These are phyloP conservation scores for Hyppa rectilinea DNA, from an alignment of 2,888 invertebrate genomes.

Conservation along the genomic window DNA sequence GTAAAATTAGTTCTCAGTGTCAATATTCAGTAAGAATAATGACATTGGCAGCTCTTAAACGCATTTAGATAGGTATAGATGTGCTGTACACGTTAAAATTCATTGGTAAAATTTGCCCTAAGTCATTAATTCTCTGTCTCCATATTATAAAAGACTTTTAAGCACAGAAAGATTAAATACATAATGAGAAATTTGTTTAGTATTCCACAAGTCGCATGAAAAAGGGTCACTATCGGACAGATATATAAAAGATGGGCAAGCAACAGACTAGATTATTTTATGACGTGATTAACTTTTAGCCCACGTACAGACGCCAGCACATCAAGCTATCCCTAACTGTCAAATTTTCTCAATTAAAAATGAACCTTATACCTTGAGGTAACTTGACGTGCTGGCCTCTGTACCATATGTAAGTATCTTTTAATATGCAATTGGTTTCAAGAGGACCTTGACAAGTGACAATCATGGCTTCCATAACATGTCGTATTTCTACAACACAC, in stretches of 20 bases:
- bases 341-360: too few relatives aligned
- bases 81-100: neutral
- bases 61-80: neutral
- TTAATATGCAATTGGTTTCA: neutral
- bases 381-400: too few relatives aligned
- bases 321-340: too few relatives aligned
- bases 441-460: too few relatives aligned
- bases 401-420: neutral
- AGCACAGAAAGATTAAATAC: neutral
- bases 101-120: neutral
- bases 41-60: neutral
- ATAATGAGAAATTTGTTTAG: conserved; percentile 8
- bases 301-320: too few relatives aligned
- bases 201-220: conserved; percentile 4
- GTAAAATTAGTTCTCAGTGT: too few relatives aligned
- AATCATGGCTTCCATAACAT: neutral
- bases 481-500: neutral
- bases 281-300: conserved; percentile 17
- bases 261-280: conserved; percentile 1
- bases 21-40: neutral
- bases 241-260: conserved; percentile 6
- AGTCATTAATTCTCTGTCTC: neutral
- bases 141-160: neutral
- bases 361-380: too few relatives aligned
- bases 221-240: conserved; percentile 15